Base-by-base conservation (phyloP, 2,888 invertebrate genomes). In the Gibbula magus region DNA sequence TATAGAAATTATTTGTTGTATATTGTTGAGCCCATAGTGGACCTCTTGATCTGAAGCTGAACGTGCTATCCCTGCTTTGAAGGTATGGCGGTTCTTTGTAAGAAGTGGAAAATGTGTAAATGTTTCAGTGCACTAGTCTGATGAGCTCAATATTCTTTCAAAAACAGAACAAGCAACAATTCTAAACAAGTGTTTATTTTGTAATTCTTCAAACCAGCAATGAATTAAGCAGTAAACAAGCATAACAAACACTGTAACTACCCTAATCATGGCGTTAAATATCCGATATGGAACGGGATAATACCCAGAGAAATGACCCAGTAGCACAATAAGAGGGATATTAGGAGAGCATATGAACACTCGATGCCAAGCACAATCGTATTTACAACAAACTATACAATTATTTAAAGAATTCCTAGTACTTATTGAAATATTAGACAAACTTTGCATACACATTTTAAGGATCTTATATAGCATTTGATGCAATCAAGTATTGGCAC, bases 261-360 rank as follows among this genome's bases (percentile, higher is more conserved):
- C 22, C 10, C 22, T 22, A 29, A 61, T 16, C 29, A 29, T 73
- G 20, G 7, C 1, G 25, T 25, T 56, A 79, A 75, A 78, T 89
- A 91, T 87, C 85, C 91, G 82, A 85, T 86, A 91, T 4, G 92
- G 91, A 7, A 88, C 80, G 53, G 90, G 90, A 84, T 88, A 92
- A 77, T 87, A 86, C 45, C 89, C 89, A 79, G 88, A 89, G 84
- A 87, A 91, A 83, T 89, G 89, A 20, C 87, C 88, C 82, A 86
- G 86, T 52, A 89, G 76, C n/a, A 86, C 67, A 80, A 82, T 81
- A n/a, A 85, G 78, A 56, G 86, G 82, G 51, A 89, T 83, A 78
- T 85, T 85, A 54, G 79, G 80, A 79, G 86, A 85, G 70, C 79
- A 84, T 52, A 80, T 53, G 77, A 84, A 82, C 77, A 82, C 73